Conservation (phyloP, 2,888 invertebrate genomes). For the Pristionchus arcanus region DNA sequence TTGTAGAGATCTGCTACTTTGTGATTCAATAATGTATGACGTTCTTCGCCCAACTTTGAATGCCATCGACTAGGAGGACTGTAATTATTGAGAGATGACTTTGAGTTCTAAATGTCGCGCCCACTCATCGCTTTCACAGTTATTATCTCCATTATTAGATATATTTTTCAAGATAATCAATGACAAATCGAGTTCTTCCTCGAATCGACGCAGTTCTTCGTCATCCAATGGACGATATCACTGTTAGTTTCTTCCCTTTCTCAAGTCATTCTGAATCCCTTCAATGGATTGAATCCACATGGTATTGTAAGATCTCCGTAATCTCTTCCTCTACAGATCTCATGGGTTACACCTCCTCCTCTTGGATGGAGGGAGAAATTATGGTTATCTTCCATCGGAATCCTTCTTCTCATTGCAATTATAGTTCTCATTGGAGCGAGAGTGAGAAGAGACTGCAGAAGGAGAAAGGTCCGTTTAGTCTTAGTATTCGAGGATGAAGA, state of each 20-base stretch:
- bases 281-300: neutral
- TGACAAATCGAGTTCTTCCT: constrained; percentile 27
- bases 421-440: constrained; percentile 37
- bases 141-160: neutral
- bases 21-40: neutral
- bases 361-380: constrained; percentile 33
- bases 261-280: neutral
- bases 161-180: neutral
- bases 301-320: neutral
- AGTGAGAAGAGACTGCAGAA: constrained; percentile 37
- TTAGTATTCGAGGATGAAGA: neutral
- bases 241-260: neutral
- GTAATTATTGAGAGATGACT: neutral
- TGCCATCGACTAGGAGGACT: neutral
- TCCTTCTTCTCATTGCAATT: constrained; percentile 24
- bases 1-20: neutral
- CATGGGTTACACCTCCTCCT: neutral
- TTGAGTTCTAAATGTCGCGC: neutral
- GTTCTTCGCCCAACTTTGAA: neutral
- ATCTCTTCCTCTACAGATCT: neutral
- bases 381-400: constrained; percentile 24
- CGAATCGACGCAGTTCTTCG: constrained; percentile 29
- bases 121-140: neutral
- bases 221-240: constrained; percentile 35
- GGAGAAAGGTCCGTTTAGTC: neutral